phyloP scores from a whole-genome alignment of 2,888 invertebrate species.

The Tetanocera ferruginea region DNA sequence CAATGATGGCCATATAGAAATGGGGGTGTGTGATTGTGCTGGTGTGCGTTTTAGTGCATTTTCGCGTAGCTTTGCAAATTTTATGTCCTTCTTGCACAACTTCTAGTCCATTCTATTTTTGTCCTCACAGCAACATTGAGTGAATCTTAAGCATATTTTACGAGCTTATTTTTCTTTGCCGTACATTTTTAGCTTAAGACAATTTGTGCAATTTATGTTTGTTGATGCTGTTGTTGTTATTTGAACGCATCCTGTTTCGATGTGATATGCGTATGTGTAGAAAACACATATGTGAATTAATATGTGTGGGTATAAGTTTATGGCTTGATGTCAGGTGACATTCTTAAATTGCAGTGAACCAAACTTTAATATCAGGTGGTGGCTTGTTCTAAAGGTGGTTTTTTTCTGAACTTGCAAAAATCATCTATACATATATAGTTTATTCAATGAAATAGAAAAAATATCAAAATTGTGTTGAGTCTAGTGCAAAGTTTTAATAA shows the following conservation, averaged over 20 bases:
- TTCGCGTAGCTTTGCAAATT: conserved; percentile 19
- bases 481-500: too few species aligned
- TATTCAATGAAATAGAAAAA: too few species aligned
- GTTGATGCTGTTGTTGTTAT: neutral
- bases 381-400: neutral
- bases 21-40: neutral
- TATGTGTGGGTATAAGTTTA: conserved; percentile 14
- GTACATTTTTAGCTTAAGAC: neutral
- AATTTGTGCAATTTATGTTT: conserved; percentile 21
- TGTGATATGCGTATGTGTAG: neutral
- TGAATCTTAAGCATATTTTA: conserved; percentile 32
- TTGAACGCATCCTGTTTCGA: neutral
- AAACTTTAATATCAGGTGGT: neutral
- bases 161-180: neutral
- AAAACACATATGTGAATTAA: neutral
- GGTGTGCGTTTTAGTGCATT: conserved; percentile 29
- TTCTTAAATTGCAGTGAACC: conserved; percentile 1
- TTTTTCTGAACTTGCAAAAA: too few species aligned
- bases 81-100: neutral
- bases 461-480: too few species aligned
- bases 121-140: neutral
- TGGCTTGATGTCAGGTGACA: conserved; percentile 26
- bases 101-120: neutral
- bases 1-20: too few species aligned
- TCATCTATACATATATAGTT: too few species aligned